Percentiles rank a stretch among this genome's conserved stretches.
Evolutionary conservation across 2,888 invertebrate genomes (phyloP).

Genomic region (Thymelicus sylvestris): DNA sequence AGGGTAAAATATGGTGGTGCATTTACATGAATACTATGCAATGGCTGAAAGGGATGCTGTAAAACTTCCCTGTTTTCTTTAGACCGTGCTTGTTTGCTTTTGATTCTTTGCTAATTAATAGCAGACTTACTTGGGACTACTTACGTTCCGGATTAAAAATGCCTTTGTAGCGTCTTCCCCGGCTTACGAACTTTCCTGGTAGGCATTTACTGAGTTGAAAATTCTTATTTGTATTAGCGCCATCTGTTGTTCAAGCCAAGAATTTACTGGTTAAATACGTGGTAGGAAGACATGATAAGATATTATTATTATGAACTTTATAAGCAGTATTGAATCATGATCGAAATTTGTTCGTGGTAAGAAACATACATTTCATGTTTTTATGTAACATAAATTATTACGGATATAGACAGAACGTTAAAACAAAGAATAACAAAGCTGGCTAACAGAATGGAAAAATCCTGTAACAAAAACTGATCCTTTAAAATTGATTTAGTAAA

Average conservation of each 20-base stretch:
- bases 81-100: conserved; percentile 27
- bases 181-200: conserved; percentile 1
- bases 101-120: conserved; percentile 31
- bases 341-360: no score
- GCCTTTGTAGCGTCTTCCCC: conserved; percentile 15
- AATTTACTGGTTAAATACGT: background rate
- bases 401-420: no score
- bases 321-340: no score
- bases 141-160: conserved; percentile 25
- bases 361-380: background rate
- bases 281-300: background rate
- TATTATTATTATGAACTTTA: background rate
- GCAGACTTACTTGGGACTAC: conserved; percentile 23
- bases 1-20: conserved; percentile 31
- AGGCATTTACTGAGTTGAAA: conserved; percentile 5
- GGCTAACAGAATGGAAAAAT: no score
- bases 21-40: conserved; percentile 37
- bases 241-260: conserved; percentile 15
- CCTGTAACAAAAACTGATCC: no score
- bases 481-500: no score
- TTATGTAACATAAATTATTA: no score
- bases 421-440: no score
- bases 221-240: conserved; percentile 17
- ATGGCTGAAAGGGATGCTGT: conserved; percentile 30
- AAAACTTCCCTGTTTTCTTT: conserved; percentile 25